A percentile compares a stretch with the other conserved stretches of the same genome.
Conservation (phyloP, 2,888 invertebrate species). For the Xanthorhoe spadicearia region DNA sequence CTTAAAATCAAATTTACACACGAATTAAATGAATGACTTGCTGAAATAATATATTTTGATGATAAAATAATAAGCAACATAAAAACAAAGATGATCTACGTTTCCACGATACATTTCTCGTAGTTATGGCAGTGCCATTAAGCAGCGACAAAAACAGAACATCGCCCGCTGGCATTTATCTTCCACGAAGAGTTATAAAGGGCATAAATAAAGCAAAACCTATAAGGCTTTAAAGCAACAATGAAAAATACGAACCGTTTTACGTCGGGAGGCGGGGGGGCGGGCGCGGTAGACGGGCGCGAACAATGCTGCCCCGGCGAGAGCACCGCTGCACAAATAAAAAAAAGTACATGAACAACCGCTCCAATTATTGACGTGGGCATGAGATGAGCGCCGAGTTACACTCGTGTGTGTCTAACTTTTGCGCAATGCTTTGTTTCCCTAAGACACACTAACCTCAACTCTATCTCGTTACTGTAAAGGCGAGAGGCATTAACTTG, state of each 20-base stretch:
- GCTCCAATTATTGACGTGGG: constrained; percentile 83
- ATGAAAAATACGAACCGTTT: constrained; percentile 85
- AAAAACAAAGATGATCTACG: constrained; percentile 20
- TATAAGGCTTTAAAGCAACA: constrained; percentile 84
- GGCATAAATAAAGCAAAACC: constrained; percentile 83
- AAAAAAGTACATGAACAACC: constrained; percentile 78
- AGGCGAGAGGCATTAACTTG: constrained; percentile 3
- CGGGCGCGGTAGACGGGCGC: constrained; percentile 59
- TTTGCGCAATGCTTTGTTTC: constrained; percentile 50
- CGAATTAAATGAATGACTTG: background rate
- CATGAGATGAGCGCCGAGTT: constrained; percentile 69
- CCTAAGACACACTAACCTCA: constrained; percentile 12
- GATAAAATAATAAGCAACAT: background rate
- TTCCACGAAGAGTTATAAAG: constrained; percentile 78
- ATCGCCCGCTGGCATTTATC: constrained; percentile 74
- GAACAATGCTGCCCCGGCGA: constrained; percentile 76
- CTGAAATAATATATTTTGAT: background rate
- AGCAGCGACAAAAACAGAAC: constrained; percentile 72
- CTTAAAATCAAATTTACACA: background rate
- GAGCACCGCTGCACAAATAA: constrained; percentile 77
- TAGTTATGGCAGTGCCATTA: constrained; percentile 58
- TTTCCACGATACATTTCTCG: constrained; percentile 31
- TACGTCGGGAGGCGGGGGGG: constrained; percentile 65
- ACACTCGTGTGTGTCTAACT: constrained; percentile 54
- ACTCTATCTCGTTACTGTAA: constrained; percentile 19